Base-by-base conservation (phyloP, 2,113 vertebrate genomes). In the Mixornis gularis region DNA sequence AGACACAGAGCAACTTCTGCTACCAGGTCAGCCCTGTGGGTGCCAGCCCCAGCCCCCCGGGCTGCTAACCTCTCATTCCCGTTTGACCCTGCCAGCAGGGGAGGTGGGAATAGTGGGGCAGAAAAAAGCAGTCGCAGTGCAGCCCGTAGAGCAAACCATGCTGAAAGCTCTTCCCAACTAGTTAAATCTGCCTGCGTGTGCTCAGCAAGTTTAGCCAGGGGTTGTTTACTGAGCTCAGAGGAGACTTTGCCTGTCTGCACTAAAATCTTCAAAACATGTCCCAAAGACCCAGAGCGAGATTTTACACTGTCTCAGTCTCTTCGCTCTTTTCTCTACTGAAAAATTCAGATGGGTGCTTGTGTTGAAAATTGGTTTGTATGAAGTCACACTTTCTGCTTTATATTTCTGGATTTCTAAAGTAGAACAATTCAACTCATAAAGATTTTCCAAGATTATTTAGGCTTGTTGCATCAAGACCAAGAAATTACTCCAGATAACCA, bases 11-110 rank as follows among this genome's bases (percentile, higher is more conserved):
- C 3, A 10, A 6, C 43, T 81, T 59, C 52, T 2, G 6, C 48
- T 22, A 55, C 4, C 0, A 1, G 43, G 16, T 30, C 0, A 4
- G 69, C 73, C 43, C 43, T 0, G 4, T 34, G 44, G 62, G 44
- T 4, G 13, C 72, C 77, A 49, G 38, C 1, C 3, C 18, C 49
- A 59, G 89, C 59, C 29, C 21, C 36, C 12, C 0, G 0, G 40
- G 41, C n/a, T 83, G 63, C 76, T 65, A 15, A 29, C n/a, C 66
- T 69, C 66, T 60, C 2, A 1, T 38, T 80, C 43, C 30, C 1
- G 0, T 60, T 25, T 62, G 55, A 43, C 43, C 72, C 63, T 3
- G 9, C 62, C 5, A 60, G 56, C 52, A 20, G 43, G 29, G 44
- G 46, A 84, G 34, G 6, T 69, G 63, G 69, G 30, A 79, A 65